These are phyloP conservation scores for Phylloscopus collybita DNA, from an alignment of 2,797 vertebrate species.

Conservation along the genomic window DNA sequence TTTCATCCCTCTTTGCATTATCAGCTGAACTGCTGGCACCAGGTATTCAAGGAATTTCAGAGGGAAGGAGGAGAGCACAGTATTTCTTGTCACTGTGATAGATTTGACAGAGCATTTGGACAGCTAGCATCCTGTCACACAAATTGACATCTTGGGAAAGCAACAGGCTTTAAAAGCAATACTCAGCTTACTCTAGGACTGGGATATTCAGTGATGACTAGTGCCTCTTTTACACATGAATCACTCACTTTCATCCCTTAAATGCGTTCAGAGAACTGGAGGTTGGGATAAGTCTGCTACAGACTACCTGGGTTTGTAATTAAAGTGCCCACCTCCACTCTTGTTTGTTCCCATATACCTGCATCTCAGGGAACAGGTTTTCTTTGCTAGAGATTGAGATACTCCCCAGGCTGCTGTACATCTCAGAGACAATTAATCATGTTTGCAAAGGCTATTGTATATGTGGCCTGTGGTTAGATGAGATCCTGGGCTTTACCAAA, in stretches of 20 bases:
- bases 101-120: conserved; percentile 38
- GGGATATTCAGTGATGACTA: background rate
- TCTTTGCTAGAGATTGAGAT: background rate
- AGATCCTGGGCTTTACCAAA: background rate
- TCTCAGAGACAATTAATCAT: background rate
- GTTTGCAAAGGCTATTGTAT: background rate
- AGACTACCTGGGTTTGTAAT: background rate
- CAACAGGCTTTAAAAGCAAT: background rate
- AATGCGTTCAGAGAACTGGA: background rate
- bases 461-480: background rate
- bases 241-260: background rate
- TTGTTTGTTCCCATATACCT: background rate
- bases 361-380: background rate
- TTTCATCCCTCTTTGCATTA: conserved; percentile 36
- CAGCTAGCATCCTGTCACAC: background rate
- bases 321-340: background rate
- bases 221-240: background rate
- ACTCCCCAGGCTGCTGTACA: background rate
- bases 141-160: conserved; percentile 24
- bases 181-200: background rate
- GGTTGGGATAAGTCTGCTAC: background rate
- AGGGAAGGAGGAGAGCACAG: background rate
- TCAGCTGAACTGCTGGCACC: conserved; percentile 47
- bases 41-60: conserved; percentile 51
- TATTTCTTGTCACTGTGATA: conserved; percentile 41